phyloP scores from a whole-genome alignment of 2,113 vertebrate genomes.

The Pollachius pollachius region DNA sequence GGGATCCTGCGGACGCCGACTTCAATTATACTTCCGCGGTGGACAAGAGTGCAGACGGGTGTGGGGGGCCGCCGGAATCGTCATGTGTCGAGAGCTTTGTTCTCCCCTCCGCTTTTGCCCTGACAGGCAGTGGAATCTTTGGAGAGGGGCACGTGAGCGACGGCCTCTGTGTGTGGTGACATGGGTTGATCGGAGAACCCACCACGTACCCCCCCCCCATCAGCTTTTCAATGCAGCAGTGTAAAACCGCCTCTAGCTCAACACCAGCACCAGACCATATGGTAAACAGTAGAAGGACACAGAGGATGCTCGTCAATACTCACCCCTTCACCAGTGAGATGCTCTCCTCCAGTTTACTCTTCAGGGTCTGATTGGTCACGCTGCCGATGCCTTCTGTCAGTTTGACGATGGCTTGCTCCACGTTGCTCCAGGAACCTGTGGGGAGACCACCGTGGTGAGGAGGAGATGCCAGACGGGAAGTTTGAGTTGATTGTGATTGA shows the following conservation, averaged over 20 bases:
- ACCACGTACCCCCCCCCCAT: no score
- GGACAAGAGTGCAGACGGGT: neutral
- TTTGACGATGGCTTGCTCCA: constrained; percentile 86
- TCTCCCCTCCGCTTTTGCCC: no score
- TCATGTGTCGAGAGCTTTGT: no score
- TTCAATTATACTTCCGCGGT: no score
- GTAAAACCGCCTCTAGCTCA: no score
- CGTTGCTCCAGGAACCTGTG: constrained; percentile 84
- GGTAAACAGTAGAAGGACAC: neutral
- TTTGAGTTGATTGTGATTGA: no score
- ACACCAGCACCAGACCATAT: neutral
- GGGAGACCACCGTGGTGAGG: constrained; percentile 5
- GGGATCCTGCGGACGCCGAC: constrained; percentile 80
- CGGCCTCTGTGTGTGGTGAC: no score
- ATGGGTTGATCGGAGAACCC: no score
- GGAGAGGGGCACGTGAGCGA: no score
- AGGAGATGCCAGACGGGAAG: no score
- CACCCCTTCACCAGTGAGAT: constrained; percentile 88
- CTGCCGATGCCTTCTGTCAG: constrained; percentile 80
- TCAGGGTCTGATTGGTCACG: constrained; percentile 76
- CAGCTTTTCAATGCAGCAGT: no score
- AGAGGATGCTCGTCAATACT: neutral
- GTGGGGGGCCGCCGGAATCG: neutral
- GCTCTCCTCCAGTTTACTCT: constrained; percentile 82
- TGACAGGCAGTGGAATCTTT: no score